These are phyloP conservation scores for Augochlorella aurata DNA, from an alignment of 2,888 invertebrate genomes.

Conservation along the genomic window DNA sequence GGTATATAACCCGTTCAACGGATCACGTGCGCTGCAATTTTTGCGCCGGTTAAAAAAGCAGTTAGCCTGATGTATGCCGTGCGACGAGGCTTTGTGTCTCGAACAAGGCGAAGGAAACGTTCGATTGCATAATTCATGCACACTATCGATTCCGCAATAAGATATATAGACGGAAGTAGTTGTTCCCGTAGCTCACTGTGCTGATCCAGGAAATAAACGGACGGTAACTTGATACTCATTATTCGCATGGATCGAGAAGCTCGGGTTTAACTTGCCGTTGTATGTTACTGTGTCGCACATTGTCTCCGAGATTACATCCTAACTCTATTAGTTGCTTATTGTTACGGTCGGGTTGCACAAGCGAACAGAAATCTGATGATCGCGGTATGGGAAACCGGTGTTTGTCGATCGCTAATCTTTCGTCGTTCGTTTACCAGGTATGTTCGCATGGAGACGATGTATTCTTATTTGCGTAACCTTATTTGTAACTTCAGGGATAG, in stretches of 20 bases:
- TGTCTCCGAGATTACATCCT: not conserved
- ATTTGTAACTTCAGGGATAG: too few relatives aligned
- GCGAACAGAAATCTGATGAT: not conserved
- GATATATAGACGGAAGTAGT: conserved; percentile 38
- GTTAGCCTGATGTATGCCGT: conserved; percentile 31
- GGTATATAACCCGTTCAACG: not conserved
- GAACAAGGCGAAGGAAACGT: conserved; percentile 44
- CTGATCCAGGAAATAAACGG: not conserved
- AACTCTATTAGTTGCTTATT: not conserved
- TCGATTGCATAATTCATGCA: conserved; percentile 59
- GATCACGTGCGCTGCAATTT: conserved; percentile 46
- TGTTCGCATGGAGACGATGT: too few relatives aligned
- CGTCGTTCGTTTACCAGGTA: too few relatives aligned
- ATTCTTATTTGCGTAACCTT: too few relatives aligned
- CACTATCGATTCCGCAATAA: conserved; percentile 47
- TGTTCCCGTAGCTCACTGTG: conserved; percentile 30
- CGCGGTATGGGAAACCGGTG: not conserved
- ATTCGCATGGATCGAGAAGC: not conserved
- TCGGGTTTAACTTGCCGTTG: not conserved
- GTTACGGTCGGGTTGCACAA: not conserved
- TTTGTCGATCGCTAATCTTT: not conserved
- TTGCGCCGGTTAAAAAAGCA: conserved; percentile 31
- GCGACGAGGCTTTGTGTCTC: conserved; percentile 16
- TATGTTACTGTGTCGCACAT: not conserved
- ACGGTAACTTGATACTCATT: conserved; percentile 5